Evolutionary conservation across 2,888 invertebrate genomes (phyloP), one percentile per base, ranked within the genome.

Genomic region (Disparrhopalites patrizii): DNA sequence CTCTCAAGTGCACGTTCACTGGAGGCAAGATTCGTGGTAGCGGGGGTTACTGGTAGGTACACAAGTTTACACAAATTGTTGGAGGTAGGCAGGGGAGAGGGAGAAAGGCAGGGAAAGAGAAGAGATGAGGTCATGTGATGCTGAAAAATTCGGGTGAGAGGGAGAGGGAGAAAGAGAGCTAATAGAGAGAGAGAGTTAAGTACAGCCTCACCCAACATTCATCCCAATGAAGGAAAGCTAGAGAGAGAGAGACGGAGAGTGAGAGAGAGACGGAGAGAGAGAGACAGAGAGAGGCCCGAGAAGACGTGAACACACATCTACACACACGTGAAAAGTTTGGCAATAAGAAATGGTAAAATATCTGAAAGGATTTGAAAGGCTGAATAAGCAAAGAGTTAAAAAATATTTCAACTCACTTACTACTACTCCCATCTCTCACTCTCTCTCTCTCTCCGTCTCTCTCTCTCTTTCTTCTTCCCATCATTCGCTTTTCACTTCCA

Each of bases 381-480:
- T 58, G 58, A 58, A 58, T 58, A 58, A 43, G 58, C 43, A 58
- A 43, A 58, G 57, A 31, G n/a, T 30, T 54, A 54, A 54, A 54
- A 28, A 54, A 54, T 54, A 31, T 54, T 54, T 30, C 31, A 54
- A 54, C 28, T 52, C 31, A 54, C 30, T 31, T 28, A 31, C 54
- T 54, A 20, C 30, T 20, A 3, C 20, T 54, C 54, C n/a, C 31
- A 20, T n/a, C n/a, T 2, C 30, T 28, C 25, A 7, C 52, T 5
- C 28, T 28, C 15, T 18, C 25, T 25, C 30, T 28, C 18, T 28
- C 25, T 15, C 28, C 25, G 28, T 52, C 7, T 3, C 43, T n/a
- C 43, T 25, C 28, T 52, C 52, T 52, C 28, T 27, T 52, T n/a
- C 52, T 52, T 27, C 28, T 52, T 28, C 25, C 47, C 47, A 7